These are phyloP conservation scores for Hystrix brachyura DNA, from an alignment of 2,113 vertebrate genomes.

Conservation along the genomic window DNA sequence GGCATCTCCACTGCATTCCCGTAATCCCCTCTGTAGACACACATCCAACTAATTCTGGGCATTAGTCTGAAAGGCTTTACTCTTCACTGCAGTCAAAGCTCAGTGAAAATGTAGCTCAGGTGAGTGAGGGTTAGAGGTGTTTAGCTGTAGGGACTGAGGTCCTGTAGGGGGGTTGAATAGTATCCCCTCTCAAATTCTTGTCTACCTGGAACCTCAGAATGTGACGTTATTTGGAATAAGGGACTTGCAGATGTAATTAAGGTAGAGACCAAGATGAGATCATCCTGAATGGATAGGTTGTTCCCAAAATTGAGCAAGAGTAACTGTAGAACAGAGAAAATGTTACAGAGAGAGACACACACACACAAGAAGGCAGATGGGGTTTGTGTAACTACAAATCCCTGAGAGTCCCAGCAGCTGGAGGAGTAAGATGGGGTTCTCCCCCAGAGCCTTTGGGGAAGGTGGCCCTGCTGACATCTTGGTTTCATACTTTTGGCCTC, in stretches of 20 bases:
- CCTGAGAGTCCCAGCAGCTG: not conserved
- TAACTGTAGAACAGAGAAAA: not conserved
- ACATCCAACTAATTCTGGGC: not conserved
- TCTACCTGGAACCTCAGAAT: not conserved
- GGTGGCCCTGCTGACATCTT: not conserved
- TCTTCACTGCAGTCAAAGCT: not conserved
- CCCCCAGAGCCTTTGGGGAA: not conserved
- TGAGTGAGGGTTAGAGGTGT: not conserved
- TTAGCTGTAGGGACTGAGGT: not conserved
- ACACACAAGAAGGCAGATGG: not conserved
- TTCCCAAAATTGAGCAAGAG: not conserved
- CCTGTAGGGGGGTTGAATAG: not conserved
- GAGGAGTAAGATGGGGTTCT: not conserved
- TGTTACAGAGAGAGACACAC: not conserved
- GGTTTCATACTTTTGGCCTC: not conserved
- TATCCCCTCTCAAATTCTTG: not conserved
- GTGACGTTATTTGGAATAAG: not conserved
- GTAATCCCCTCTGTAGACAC: not conserved
- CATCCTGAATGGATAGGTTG: not conserved
- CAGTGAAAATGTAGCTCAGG: not conserved
- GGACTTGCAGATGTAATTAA: not conserved
- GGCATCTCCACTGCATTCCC: not conserved
- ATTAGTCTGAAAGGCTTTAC: not conserved
- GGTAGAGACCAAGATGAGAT: not conserved
- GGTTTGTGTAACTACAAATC: not conserved